Base-by-base conservation (phyloP, 2,888 invertebrate genomes). In the Stenurella melanura region DNA sequence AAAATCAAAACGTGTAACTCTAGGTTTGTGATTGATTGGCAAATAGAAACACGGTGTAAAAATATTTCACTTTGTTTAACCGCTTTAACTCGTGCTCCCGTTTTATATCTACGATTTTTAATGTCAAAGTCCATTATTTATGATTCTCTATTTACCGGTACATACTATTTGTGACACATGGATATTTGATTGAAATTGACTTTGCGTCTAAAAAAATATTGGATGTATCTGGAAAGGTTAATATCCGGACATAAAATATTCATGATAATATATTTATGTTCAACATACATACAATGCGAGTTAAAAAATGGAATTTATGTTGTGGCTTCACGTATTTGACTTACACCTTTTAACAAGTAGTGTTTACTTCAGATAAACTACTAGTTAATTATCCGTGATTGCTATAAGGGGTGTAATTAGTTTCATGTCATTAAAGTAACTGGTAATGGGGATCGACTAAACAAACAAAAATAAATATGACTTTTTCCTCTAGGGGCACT, bases 1-100 rank as follows among this genome's bases (percentile, higher is more conserved):
- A n/a, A 50, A 15, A 6, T 50, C n/a, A 7, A 50, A n/a, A 50
- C 50, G 6, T 50, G n/a, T n/a, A 50, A 6, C 50, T 42, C 12
- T 50, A 50, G 50, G 12, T 50, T n/a, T 50, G n/a, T 50, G 50
- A 50, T 50, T 50, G 50, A 50, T 50, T 50, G 50, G n/a, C n/a
- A 50, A 50, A 50, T n/a, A 50, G 50, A 50, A 50, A n/a, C 12
- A 50, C 50, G 50, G n/a, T n/a, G n/a, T 50, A 50, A 50, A 50
- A 50, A n/a, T 50, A 50, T n/a, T 50, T n/a, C n/a, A 15, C 15
- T 50, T 50, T 50, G 15, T 50, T 50, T 50, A 50, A 50, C 50
- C 15, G 3, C 12, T n/a, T 4, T 15, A n/a, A 50, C 50, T 50
- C 50, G 15, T 50, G 50, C n/a, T 50, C 15, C 6, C 12, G 50